Evolutionary conservation across 2,113 vertebrate species (phyloP), one percentile per base, ranked within the genome.

Genomic region (Etheostoma cragini): DNA sequence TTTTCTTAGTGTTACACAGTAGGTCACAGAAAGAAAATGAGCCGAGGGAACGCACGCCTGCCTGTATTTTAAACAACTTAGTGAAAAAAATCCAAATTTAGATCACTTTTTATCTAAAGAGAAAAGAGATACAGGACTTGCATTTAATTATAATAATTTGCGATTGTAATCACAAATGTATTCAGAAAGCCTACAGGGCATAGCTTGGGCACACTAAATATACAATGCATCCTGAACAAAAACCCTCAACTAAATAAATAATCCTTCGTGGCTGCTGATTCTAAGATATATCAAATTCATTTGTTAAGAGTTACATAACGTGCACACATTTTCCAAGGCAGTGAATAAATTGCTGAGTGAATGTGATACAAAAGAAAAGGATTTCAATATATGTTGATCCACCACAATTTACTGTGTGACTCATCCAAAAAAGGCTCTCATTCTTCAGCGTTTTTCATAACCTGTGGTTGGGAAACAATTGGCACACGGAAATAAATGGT

Each of bases 301-400:
- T 75, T 83, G 76, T 83, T 47, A 81, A 63, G n/a, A 78, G 15
- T 10, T 61, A 47, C 47, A 76, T 81, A 79, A 63, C 54, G 79
- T 83, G 21, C 30, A 62, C 35, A 71, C 17, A 71, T 72, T 69
- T 76, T 57, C 47, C 33, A 19, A 76, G 60, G 47, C 63, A 45
- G 30, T 24, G n/a, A 58, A 49, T 50, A 22, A 72, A 75, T 58
- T 57, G 16, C 49, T 74, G 21, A 63, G 38, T 64, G 22, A 65
- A 50, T 17, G 46, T 62, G 49, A 67, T 82, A 68, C 24, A 84
- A 88, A 69, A 75, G 1, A 56, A 73, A 74, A 8, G 38, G 13
- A 77, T 78, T 68, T 63, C 21, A 63, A 33, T 82, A 30, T 35
- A 8, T 35, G 63, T 24, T 68, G 17, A 80, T 58, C 45, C 0